Evolutionary conservation across 1,140 invertebrate genomes (phyloP).

Genomic region (Papilio dardanus): DNA sequence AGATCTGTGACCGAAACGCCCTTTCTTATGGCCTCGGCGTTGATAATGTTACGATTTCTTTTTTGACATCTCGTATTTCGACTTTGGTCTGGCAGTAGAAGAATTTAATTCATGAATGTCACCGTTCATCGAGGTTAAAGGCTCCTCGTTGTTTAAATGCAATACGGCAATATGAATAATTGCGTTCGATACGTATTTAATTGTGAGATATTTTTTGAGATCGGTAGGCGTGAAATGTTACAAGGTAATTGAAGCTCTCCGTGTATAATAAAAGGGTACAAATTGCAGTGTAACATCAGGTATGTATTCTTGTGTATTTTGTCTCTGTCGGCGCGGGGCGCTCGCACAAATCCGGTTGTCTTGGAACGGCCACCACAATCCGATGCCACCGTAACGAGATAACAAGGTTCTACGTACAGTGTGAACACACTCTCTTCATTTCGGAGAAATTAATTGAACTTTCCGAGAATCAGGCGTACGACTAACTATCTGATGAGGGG

Average conservation of each 20-base stretch:
- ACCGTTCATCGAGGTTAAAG: conserved; percentile 6
- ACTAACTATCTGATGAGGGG: conserved; percentile 64
- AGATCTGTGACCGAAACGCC: conserved; percentile 54
- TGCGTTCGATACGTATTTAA: conserved; percentile 13
- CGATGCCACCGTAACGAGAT: conserved; percentile 37
- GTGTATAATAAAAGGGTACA: neutral
- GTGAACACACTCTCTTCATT: conserved; percentile 52
- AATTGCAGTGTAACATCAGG: neutral
- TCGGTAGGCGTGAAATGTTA: conserved; percentile 18
- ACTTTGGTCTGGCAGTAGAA: neutral
- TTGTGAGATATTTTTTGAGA: conserved; percentile 4
- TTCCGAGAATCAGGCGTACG: conserved; percentile 59
- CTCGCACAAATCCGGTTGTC: conserved; percentile 47
- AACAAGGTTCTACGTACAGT: conserved; percentile 44
- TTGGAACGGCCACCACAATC: conserved; percentile 34
- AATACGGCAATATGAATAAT: conserved; percentile 12
- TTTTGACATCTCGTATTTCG: conserved; percentile 35
- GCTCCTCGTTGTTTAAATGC: neutral
- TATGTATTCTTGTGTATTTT: conserved; percentile 2
- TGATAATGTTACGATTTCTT: conserved; percentile 44
- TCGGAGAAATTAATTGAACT: conserved; percentile 72
- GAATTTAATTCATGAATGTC: neutral
- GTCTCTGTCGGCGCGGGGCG: conserved; percentile 4
- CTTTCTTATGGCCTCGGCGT: conserved; percentile 48
- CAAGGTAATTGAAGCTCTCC: neutral